These are phyloP conservation scores for Scaeva pyrastri DNA, from an alignment of 2,888 invertebrate genomes.

Conservation along the genomic window DNA sequence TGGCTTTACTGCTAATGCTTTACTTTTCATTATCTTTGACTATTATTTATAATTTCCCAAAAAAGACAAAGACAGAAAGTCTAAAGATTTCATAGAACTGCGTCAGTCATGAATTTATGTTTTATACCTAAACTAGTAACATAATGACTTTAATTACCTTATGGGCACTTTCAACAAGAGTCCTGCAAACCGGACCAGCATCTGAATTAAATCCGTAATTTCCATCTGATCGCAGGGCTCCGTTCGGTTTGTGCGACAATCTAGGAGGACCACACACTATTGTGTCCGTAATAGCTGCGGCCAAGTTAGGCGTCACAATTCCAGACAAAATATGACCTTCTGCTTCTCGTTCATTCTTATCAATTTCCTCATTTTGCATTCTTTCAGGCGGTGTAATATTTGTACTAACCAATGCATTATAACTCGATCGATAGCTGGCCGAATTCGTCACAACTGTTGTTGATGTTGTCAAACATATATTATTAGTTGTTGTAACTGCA, in stretches of 20 bases:
- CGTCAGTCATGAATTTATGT: too few relatives aligned
- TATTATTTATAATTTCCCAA: too few relatives aligned
- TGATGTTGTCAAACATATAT: slow-evolving; percentile 9
- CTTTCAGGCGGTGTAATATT: slow-evolving; percentile 57
- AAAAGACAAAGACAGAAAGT: too few relatives aligned
- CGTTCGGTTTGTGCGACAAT: slow-evolving; percentile 84
- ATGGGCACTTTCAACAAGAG: slow-evolving; percentile 86
- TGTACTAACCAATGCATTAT: slow-evolving; percentile 62
- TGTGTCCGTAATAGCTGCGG: slow-evolving; percentile 81
- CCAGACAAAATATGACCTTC: slow-evolving; percentile 83
- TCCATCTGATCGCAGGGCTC: slow-evolving; percentile 84
- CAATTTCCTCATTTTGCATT: slow-evolving; percentile 9
- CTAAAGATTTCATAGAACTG: too few relatives aligned
- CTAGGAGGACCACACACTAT: slow-evolving; percentile 83
- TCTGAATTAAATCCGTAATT: slow-evolving; percentile 84
- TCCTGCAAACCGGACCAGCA: slow-evolving; percentile 86
- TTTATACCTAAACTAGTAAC: too few relatives aligned
- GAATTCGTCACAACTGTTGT: slow-evolving; percentile 52
- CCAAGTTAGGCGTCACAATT: slow-evolving; percentile 80
- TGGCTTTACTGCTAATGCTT: too few relatives aligned
- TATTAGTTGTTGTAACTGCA: slow-evolving; percentile 7
- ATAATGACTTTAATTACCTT: slow-evolving; percentile 84
- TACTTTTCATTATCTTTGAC: too few relatives aligned
- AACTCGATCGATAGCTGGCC: slow-evolving; percentile 32
- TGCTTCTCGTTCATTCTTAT: slow-evolving; percentile 65